Conservation (phyloP, 2,797 vertebrate genomes). For the Melopsittacus undulatus region DNA sequence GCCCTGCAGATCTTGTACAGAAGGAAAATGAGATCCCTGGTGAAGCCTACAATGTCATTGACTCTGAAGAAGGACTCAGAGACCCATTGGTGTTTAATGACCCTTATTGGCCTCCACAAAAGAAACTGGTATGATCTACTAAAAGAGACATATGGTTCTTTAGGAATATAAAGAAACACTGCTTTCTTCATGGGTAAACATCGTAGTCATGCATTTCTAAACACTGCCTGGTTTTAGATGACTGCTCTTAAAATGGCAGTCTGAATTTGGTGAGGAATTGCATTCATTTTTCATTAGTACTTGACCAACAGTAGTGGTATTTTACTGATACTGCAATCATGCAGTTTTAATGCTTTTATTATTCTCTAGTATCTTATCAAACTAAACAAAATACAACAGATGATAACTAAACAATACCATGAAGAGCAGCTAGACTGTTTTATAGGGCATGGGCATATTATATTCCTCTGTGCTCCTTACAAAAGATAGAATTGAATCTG, state of each 20-base stretch:
- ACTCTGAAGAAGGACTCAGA: slow-evolving; percentile 79
- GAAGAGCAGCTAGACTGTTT: neutral
- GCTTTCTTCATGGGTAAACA: slow-evolving; percentile 70
- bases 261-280: slow-evolving; percentile 26
- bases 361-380: neutral
- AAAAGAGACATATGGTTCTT: slow-evolving; percentile 70
- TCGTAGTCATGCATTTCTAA: slow-evolving; percentile 62
- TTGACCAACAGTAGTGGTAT: slow-evolving; percentile 10
- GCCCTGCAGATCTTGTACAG: slow-evolving; percentile 82
- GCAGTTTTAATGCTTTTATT: neutral
- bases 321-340: neutral
- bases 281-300: slow-evolving; percentile 22
- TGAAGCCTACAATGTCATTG: slow-evolving; percentile 77
- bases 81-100: slow-evolving; percentile 87
- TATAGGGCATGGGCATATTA: neutral
- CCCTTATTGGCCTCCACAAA: slow-evolving; percentile 84
- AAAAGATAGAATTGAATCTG: neutral
- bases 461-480: neutral
- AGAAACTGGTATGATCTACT: slow-evolving; percentile 82
- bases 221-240: slow-evolving; percentile 65
- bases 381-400: neutral
- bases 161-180: slow-evolving; percentile 74
- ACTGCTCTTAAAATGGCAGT: slow-evolving; percentile 46
- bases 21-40: slow-evolving; percentile 79
- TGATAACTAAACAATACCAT: neutral